Percentiles rank a stretch among this genome's conserved stretches.
Evolutionary conservation across 2,113 vertebrate genomes (phyloP).

Genomic region (Bagarius yarrelli): DNA sequence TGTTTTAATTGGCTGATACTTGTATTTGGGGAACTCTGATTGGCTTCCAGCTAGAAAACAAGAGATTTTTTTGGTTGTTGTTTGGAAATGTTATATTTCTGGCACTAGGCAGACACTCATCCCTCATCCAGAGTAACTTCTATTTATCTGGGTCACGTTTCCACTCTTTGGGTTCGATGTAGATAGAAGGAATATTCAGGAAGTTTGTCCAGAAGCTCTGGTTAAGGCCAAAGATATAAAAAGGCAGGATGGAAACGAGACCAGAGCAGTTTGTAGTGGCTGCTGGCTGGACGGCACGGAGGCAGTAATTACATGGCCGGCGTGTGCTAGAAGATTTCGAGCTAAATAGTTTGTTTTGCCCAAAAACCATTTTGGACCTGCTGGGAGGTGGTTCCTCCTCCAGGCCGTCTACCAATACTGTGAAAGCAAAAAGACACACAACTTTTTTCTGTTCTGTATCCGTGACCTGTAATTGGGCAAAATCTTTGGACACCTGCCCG

Average conservation of each 20-base stretch:
- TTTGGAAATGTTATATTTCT: no score
- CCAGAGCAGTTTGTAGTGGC: not conserved
- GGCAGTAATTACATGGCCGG: not conserved
- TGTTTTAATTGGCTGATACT: not conserved
- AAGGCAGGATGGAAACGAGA: not conserved
- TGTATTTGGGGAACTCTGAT: not conserved
- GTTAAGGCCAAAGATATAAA: not conserved
- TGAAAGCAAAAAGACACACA: not conserved
- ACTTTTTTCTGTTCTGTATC: not conserved
- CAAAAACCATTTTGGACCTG: not conserved
- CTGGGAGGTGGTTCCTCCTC: not conserved
- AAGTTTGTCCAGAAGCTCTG: not conserved
- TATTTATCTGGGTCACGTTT: not conserved
- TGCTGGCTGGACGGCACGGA: not conserved
- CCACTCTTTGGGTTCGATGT: not conserved
- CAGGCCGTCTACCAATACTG: no score
- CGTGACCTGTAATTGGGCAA: not conserved
- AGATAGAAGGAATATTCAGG: not conserved
- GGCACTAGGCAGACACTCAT: no score
- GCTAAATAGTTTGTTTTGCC: not conserved
- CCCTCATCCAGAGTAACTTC: no score
- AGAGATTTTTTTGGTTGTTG: not conserved
- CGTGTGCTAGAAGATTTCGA: not conserved
- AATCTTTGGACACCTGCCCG: not conserved
- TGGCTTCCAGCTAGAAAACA: not conserved